Conservation (phyloP, 2,797 vertebrate genomes). For the Protonibea diacanthus region DNA sequence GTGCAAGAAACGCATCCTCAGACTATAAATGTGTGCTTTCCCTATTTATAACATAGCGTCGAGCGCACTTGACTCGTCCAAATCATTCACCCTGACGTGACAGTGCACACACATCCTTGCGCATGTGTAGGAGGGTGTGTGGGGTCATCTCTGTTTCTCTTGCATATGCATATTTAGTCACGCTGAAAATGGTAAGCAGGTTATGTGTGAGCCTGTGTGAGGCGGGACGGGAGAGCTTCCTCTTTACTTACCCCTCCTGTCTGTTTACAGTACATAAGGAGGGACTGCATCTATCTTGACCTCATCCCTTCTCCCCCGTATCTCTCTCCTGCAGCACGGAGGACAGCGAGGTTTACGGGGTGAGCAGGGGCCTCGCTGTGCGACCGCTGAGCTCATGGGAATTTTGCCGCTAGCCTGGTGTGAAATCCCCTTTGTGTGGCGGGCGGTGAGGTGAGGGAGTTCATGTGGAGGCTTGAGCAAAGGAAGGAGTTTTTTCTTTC, state of each 20-base stretch:
- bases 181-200: conserved; percentile 70
- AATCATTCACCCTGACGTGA: conserved; percentile 35
- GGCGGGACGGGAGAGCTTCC: conserved; percentile 38
- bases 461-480: conserved; percentile 12
- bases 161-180: conserved; percentile 70
- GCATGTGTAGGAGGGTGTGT: conserved; percentile 48
- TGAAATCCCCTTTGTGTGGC: conserved; percentile 46
- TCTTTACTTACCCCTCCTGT: conserved; percentile 61
- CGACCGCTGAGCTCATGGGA: conserved; percentile 37
- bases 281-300: conserved; percentile 49
- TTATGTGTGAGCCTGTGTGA: conserved; percentile 69
- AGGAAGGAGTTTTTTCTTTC: neutral
- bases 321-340: conserved; percentile 58
- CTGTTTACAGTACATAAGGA: conserved; percentile 61
- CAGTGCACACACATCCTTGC: conserved; percentile 19
- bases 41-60: conserved; percentile 3
- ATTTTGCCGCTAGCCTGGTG: conserved; percentile 17
- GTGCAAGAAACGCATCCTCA: neutral
- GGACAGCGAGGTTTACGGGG: conserved; percentile 45
- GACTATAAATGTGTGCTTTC: neutral
- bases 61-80: conserved; percentile 17
- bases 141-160: conserved; percentile 55
- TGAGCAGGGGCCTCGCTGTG: conserved; percentile 23
- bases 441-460: conserved; percentile 16
- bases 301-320: conserved; percentile 57